Evolutionary conservation across 2,888 invertebrate species (phyloP).

Genomic region (Chloromyia formosa): DNA sequence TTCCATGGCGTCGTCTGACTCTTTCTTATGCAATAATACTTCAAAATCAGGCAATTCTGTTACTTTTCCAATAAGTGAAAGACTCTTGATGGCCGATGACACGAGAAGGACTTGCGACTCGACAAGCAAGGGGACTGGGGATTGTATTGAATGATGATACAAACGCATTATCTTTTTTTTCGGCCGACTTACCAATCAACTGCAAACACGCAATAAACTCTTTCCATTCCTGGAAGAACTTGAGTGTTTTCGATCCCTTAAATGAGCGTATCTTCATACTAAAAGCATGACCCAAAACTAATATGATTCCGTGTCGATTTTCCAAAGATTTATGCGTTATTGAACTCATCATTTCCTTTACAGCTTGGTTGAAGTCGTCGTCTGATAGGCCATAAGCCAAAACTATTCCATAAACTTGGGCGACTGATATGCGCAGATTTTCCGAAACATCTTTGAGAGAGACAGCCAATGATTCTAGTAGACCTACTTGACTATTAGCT

Average conservation of each 20-base stretch:
- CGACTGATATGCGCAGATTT: slow-evolving; percentile 76
- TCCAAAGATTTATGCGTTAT: slow-evolving; percentile 68
- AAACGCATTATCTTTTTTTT: background rate
- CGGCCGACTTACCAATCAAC: slow-evolving; percentile 67
- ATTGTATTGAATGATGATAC: background rate
- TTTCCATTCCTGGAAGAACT: slow-evolving; percentile 66
- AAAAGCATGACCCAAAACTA: slow-evolving; percentile 76
- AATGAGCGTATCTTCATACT: slow-evolving; percentile 70
- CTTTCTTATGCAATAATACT: slow-evolving; percentile 59
- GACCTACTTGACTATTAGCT: slow-evolving; percentile 69
- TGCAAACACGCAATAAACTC: slow-evolving; percentile 70
- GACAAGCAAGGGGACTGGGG: slow-evolving; percentile 71
- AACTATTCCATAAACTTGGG: slow-evolving; percentile 79
- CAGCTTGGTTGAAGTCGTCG: slow-evolving; percentile 66
- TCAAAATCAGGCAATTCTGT: slow-evolving; percentile 72
- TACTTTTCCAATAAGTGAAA: slow-evolving; percentile 77
- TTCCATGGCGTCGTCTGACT: slow-evolving; percentile 47
- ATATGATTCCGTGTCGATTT: slow-evolving; percentile 79
- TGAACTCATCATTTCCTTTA: slow-evolving; percentile 62
- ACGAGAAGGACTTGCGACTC: slow-evolving; percentile 71
- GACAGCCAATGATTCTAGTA: slow-evolving; percentile 58
- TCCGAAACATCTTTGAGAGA: slow-evolving; percentile 77
- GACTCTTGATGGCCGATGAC: slow-evolving; percentile 74
- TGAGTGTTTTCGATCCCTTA: slow-evolving; percentile 59
- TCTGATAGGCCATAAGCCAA: slow-evolving; percentile 68